These are phyloP conservation scores for Phalangium opilio DNA, from an alignment of 2,888 invertebrate genomes.

Conservation along the genomic window DNA sequence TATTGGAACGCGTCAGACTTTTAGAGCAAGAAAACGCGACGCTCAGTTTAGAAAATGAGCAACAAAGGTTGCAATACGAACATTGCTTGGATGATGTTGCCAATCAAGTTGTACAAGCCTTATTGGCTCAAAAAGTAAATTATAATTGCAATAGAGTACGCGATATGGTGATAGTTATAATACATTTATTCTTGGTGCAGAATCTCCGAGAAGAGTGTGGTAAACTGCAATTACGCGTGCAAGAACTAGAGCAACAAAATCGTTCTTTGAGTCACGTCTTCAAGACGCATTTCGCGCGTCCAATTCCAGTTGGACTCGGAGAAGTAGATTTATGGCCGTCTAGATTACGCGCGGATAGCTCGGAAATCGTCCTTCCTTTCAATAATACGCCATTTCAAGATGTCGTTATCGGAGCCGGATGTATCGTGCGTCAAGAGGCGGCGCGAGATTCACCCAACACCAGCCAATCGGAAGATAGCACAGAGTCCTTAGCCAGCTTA, in stretches of 20 bases:
- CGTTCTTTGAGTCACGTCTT: conserved; percentile 47
- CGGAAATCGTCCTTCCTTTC: no score
- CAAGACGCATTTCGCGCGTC: background rate
- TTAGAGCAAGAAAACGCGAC: conserved; percentile 44
- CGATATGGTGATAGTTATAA: no score
- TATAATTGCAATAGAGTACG: no score
- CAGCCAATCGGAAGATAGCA: conserved; percentile 25
- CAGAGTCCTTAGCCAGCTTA: conserved; percentile 27
- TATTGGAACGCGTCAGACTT: conserved; percentile 39
- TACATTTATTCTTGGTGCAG: conserved; percentile 32
- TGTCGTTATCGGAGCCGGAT: no score
- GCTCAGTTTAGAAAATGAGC: conserved; percentile 47
- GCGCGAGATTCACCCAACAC: conserved; percentile 7
- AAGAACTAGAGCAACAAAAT: conserved; percentile 64
- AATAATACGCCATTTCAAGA: no score
- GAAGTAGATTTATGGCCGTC: no score
- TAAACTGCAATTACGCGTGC: conserved; percentile 52
- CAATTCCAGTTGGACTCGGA: no score
- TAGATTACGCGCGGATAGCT: no score
- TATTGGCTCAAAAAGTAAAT: conserved; percentile 63
- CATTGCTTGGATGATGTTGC: conserved; percentile 65
- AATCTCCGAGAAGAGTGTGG: conserved; percentile 60
- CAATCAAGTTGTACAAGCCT: conserved; percentile 62
- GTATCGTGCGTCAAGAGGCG: no score
- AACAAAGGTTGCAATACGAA: conserved; percentile 57